Evolutionary conservation across 1,140 invertebrate species (phyloP).

Genomic region (Ruditapes philippinarum): DNA sequence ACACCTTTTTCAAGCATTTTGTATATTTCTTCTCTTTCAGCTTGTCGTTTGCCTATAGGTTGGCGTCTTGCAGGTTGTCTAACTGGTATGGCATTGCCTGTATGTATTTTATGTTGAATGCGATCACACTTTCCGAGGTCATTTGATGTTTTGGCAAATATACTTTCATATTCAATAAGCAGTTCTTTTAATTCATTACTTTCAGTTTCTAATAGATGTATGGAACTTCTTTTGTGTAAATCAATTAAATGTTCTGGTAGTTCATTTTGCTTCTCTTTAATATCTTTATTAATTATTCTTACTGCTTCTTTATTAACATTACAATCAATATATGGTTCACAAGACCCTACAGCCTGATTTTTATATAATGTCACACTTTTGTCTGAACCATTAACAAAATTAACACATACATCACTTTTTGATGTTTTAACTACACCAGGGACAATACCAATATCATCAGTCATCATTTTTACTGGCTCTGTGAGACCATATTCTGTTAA

Average conservation of each 20-base stretch:
- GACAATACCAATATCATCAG: not conserved
- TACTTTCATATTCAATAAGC: slow-evolving; percentile 31
- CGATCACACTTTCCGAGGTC: slow-evolving; percentile 45
- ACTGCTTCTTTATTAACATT: not conserved
- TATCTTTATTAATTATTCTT: not conserved
- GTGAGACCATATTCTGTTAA: not conserved
- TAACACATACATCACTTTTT: not conserved
- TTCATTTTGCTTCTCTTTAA: not conserved
- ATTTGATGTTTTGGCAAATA: slow-evolving; percentile 51
- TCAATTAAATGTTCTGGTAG: slow-evolving; percentile 48
- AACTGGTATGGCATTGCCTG: slow-evolving; percentile 49
- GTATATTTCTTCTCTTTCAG: not conserved
- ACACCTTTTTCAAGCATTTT: slow-evolving; percentile 62
- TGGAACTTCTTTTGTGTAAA: not conserved
- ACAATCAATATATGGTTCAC: not conserved
- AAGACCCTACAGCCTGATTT: not conserved
- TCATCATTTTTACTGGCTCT: not conserved
- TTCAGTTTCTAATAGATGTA: slow-evolving; percentile 7
- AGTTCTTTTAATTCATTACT: slow-evolving; percentile 20
- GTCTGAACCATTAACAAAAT: not conserved
- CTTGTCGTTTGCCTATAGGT: slow-evolving; percentile 37
- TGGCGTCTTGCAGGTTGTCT: slow-evolving; percentile 55
- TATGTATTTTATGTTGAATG: slow-evolving; percentile 62
- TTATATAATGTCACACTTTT: not conserved
- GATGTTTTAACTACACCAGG: not conserved